These are phyloP conservation scores for Actenoides hombroni DNA, from an alignment of 2,113 vertebrate genomes.

Conservation along the genomic window DNA sequence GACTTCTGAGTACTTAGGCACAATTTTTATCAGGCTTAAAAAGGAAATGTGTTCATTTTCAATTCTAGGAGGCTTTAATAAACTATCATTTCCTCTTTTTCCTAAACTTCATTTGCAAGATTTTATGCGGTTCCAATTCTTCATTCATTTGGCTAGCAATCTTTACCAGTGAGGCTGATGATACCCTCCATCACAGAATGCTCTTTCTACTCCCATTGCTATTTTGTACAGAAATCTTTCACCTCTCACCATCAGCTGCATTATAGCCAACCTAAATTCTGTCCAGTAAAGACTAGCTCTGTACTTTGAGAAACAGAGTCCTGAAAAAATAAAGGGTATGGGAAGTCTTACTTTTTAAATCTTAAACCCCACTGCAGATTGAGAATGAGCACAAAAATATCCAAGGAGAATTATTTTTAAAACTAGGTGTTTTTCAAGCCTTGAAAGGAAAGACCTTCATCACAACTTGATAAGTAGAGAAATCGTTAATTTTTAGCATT, in stretches of 20 bases:
- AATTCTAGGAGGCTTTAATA: neutral
- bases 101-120: neutral
- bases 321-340: neutral
- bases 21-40: neutral
- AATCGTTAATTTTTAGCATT: neutral
- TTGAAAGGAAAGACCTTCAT: neutral
- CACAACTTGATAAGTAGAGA: neutral
- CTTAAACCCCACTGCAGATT: neutral
- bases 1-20: neutral
- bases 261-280: neutral
- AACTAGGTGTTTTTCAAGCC: neutral
- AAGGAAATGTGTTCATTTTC: neutral
- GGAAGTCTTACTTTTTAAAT: neutral
- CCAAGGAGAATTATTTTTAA: neutral
- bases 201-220: neutral
- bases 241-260: neutral
- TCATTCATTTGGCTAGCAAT: fast-evolving
- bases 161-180: neutral
- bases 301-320: neutral
- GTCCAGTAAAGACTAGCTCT: neutral
- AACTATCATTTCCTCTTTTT: neutral
- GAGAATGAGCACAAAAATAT: neutral
- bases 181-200: neutral
- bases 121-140: neutral
- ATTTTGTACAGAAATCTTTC: neutral